Evolutionary conservation across 2,888 invertebrate genomes (phyloP), one percentile per base, ranked within the genome.

Genomic region (Dynastes hyllus): DNA sequence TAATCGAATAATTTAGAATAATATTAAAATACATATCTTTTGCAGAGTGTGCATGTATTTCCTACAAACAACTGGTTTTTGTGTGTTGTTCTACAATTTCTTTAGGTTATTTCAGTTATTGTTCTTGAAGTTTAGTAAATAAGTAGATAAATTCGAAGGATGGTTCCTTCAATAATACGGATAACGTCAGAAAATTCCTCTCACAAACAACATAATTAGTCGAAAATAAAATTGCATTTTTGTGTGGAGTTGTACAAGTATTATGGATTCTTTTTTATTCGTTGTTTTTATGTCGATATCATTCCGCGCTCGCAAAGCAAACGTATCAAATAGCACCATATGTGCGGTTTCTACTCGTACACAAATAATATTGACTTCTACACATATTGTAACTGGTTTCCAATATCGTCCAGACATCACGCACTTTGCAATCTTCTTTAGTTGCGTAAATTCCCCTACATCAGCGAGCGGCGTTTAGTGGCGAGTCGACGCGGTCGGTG

Each of bases 401-500:
- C 61, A 45, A 58, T 75, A 75, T 61, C 73, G 61, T 61, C 27
- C 40, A 50, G 27, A 75, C 66, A 22, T 45, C 73, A 75, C 37
- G 55, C 73, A 61, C 45, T 61, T 45, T 22, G 73, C 61, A 45
- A 75, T 61, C 13, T 27, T 69, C 66, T 66, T 29, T 45, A n/a
- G 73, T 61, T 75, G 73, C 73, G 73, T 75, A 75, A 75, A 75
- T 75, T 75, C 73, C 40, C 50, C 61, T n/a, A 16, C 16, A 55
- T 55, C 55, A 55, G 45, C 73, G 27, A 50, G 45, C 22, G 55
- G 66, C 40, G n/a, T 50, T 50, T 61, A 45, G 61, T 45, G 32
- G 61, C 55, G 22, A 27, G 61, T 50, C 50, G 61, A 40, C 58
- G 40, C 58, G 16, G 69, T 13, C 55, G 71, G 73, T 61, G 61